These are phyloP conservation scores for Palythoa caribaeorum DNA, from an alignment of 92 coral and sea anemone species.

Conservation along the genomic window DNA sequence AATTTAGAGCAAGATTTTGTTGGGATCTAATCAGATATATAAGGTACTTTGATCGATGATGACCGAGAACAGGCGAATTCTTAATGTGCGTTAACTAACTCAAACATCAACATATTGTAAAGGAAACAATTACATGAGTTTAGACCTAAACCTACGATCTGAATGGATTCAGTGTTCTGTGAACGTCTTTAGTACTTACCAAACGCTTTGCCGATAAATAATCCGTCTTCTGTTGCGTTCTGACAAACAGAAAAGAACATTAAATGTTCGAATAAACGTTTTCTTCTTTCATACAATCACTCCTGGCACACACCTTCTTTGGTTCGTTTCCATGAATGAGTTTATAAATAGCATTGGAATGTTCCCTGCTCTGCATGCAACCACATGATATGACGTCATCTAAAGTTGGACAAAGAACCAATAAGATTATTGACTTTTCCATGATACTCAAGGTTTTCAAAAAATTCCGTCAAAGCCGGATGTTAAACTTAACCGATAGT, in stretches of 20 bases:
- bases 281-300: neutral
- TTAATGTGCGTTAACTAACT: neutral
- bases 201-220: neutral
- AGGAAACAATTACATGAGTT: neutral
- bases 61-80: neutral
- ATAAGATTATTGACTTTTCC: neutral
- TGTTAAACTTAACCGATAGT: too few species aligned
- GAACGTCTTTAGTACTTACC: neutral
- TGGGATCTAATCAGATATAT: neutral
- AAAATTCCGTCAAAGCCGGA: too few species aligned
- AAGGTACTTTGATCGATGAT: neutral
- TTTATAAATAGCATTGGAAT: constrained; percentile 35
- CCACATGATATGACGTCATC: constrained; percentile 26
- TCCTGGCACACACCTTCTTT: constrained; percentile 19
- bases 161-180: neutral
- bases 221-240: neutral
- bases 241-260: neutral
- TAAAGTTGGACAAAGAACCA: neutral
- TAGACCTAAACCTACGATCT: neutral
- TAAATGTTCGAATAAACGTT: neutral
- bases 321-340: neutral
- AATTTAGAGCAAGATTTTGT: neutral
- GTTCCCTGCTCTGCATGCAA: neutral
- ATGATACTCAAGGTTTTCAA: too few species aligned
- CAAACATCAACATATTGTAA: neutral